Base-by-base conservation (phyloP, 2,113 vertebrate species). In the Myotis brandtii region DNA sequence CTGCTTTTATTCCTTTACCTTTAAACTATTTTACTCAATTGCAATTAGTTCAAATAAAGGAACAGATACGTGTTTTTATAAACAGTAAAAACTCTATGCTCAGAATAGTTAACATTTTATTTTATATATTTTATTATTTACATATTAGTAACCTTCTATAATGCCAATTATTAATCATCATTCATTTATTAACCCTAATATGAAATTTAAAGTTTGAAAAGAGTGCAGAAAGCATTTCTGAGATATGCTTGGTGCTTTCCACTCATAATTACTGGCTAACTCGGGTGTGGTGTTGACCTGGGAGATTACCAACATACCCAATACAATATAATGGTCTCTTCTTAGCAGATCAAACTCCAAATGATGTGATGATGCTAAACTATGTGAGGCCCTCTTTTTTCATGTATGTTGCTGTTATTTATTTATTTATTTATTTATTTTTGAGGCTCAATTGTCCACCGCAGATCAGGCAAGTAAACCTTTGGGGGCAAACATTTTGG, bases 101-200 rank as follows among this genome's bases (percentile, higher is more conserved):
- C 52, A 37, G 43, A 59, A 30, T 27, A 81, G 54, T 72, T n/a
- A 80, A 70, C 30, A 21, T 83, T 88, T 66, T 11, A 86, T 64
- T 79, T 73, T 85, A 32, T 81, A 21, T 73, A 72, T 13, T 79
- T 79, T 46, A 85, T 67, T 77, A 77, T 54, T 69, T n/a, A 80
- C 23, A 37, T 25, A 32, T 43, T 64, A 50, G 32, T 37, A 73
- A 40, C 40, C 16, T 67, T 59, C 50, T 5, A 16, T 30, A 13
- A 48, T 67, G 64, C 18, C 64, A 75, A 82, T 43, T 82, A 84
- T 81, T 46, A 48, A 46, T 30, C 9, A 48, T 14, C n/a, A 34
- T 62, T 67, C 64, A 54, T 69, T 86, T 95, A 72, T 92, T 89
- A 77, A 92, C 90, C 32, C 40, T 75, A 92, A 32, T 17, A 89